Conservation (phyloP, 30 jellyfish, hydroid and myxozoan genomes). For the Clytia hemisphaerica region DNA sequence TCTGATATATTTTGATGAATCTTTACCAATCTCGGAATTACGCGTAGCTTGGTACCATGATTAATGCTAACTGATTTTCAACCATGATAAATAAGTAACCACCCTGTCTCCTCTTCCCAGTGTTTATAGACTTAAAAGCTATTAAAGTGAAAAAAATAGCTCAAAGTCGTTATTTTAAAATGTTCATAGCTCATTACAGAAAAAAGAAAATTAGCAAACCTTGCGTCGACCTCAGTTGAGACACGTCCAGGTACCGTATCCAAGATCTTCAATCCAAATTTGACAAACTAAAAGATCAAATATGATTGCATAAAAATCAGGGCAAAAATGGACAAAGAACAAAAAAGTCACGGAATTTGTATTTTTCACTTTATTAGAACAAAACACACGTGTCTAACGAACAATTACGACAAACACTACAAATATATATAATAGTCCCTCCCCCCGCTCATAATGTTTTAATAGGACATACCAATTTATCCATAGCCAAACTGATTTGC, state of each 20-base stretch:
- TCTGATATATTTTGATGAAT: too few species aligned
- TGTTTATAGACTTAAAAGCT: too few species aligned
- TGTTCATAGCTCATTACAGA: too few species aligned
- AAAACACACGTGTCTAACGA: background rate
- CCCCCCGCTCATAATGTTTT: too few species aligned
- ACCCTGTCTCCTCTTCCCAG: too few species aligned
- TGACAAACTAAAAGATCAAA: conserved; percentile 62
- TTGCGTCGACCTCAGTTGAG: conserved; percentile 99
- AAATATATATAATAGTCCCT: background rate
- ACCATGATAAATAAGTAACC: background rate
- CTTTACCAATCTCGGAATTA: too few species aligned
- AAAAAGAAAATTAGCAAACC: too few species aligned
- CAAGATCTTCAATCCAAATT: conserved; percentile 81
- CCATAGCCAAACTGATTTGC: conserved; percentile 87
- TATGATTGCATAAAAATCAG: background rate
- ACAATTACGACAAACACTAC: background rate
- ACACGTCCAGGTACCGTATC: conserved; percentile 98
- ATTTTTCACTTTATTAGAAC: too few species aligned
- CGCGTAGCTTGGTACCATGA: too few species aligned
- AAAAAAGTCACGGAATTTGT: background rate
- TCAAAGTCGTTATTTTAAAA: too few species aligned
- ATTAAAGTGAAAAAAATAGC: too few species aligned
- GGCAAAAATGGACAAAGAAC: background rate
- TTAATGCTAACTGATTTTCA: too few species aligned
- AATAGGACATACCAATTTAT: conserved; percentile 75